These are phyloP conservation scores for Murina feae DNA, from an alignment of 2,113 vertebrate genomes.

Conservation along the genomic window DNA sequence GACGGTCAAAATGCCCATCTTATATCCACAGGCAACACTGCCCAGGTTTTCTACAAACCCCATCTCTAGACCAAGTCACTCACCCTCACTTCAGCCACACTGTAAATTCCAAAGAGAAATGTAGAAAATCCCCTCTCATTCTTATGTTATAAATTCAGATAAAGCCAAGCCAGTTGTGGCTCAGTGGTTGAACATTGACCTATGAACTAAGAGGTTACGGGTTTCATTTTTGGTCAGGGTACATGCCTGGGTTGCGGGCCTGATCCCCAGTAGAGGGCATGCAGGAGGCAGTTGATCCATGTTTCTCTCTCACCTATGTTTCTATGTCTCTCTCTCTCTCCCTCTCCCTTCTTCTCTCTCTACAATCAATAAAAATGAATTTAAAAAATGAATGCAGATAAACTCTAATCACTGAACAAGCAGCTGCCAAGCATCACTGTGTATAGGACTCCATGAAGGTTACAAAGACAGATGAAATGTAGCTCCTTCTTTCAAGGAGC, in stretches of 20 bases:
- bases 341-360: no score
- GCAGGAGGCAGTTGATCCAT: no score
- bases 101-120: neutral
- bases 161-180: neutral
- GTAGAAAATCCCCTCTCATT: neutral
- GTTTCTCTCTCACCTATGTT: no score
- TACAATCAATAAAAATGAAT: no score
- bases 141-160: neutral
- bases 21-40: neutral
- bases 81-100: neutral
- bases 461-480: neutral
- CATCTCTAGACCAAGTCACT: neutral
- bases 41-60: neutral
- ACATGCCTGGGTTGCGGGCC: no score
- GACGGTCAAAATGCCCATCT: neutral
- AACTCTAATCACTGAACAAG: slow-evolving; percentile 10
- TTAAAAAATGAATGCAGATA: neutral
- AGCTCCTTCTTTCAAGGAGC: neutral
- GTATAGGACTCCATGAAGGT: neutral
- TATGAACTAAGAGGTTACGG: no score
- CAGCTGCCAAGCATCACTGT: neutral
- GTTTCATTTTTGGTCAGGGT: no score
- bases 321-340: no score
- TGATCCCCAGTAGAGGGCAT: no score
- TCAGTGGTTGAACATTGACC: no score